Evolutionary conservation across 2,888 invertebrate genomes (phyloP).

Genomic region (Xanthostigma xanthostigma): DNA sequence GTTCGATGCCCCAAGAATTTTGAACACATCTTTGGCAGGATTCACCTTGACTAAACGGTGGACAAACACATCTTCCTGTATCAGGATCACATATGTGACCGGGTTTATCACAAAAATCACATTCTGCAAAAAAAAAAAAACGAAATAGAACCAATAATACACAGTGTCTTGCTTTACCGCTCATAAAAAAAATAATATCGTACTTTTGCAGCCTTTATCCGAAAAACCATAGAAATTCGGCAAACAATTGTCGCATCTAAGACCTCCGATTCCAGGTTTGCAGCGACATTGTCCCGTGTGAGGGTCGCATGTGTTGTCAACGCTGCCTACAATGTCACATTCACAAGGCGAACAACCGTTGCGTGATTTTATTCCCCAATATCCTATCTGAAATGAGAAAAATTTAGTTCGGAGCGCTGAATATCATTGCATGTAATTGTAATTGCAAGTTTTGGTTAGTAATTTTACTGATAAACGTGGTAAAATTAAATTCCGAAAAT

Average conservation of each 20-base stretch:
- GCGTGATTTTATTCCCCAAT: conserved; percentile 59
- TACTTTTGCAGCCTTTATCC: conserved; percentile 60
- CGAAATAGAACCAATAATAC: not conserved
- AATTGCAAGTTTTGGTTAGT: no score
- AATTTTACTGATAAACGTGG: no score
- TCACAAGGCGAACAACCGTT: conserved; percentile 70
- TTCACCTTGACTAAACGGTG: conserved; percentile 68
- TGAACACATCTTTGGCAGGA: conserved; percentile 67
- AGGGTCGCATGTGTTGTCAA: conserved; percentile 53
- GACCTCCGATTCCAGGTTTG: conserved; percentile 58
- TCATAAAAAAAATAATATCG: not conserved
- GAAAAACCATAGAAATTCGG: conserved; percentile 67
- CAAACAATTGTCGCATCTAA: conserved; percentile 56
- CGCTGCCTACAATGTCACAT: conserved; percentile 58
- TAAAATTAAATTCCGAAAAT: no score
- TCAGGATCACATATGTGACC: conserved; percentile 82
- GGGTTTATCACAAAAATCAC: conserved; percentile 59
- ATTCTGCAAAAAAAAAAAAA: conserved; percentile 35
- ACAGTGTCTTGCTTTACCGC: no score
- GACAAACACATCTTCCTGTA: conserved; percentile 87
- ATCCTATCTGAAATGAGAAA: conserved; percentile 38
- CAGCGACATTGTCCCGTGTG: conserved; percentile 65
- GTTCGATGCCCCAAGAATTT: conserved; percentile 66
- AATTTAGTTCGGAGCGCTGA: not conserved
- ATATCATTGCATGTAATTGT: no score